Conservation (phyloP, 2,888 invertebrate genomes). For the Cheilosia urbana region DNA sequence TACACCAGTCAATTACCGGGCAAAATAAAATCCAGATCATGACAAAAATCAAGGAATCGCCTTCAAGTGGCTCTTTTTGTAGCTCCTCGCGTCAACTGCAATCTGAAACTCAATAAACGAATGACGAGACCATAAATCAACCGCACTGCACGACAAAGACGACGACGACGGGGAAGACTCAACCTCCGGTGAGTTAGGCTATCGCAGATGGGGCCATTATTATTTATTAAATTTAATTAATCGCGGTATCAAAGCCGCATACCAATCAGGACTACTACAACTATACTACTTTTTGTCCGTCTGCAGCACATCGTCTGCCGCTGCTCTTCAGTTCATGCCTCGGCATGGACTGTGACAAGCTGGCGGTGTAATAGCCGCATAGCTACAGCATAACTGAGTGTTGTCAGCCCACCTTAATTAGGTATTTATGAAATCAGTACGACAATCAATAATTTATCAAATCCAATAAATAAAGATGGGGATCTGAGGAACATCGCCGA, state of each 20-base stretch:
- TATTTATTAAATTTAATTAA: constrained; percentile 76
- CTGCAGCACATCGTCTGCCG: constrained; percentile 3
- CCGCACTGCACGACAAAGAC: constrained; percentile 18
- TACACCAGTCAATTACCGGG: constrained; percentile 69
- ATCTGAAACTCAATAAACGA: constrained; percentile 63
- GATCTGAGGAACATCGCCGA: constrained; percentile 40
- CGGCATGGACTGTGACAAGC: constrained; percentile 57
- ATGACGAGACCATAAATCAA: constrained; percentile 72
- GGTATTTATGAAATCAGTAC: constrained; percentile 76
- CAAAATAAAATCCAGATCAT: constrained; percentile 70
- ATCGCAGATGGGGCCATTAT: constrained; percentile 71
- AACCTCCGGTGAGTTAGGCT: constrained; percentile 49
- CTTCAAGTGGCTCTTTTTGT: constrained; percentile 28
- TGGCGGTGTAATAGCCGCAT: constrained; percentile 72
- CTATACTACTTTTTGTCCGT: constrained; percentile 14
- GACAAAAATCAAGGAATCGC: constrained; percentile 64
- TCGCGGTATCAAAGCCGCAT: constrained; percentile 71
- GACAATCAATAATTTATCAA: constrained; percentile 76
- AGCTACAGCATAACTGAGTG: constrained; percentile 75
- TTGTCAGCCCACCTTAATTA: constrained; percentile 75
- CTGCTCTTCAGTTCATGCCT: constrained; percentile 53
- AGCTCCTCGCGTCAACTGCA: constrained; percentile 1
- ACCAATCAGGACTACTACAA: constrained; percentile 55
- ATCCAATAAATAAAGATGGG: constrained; percentile 75
- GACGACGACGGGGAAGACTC: constrained; percentile 3